Evolutionary conservation across 2,113 vertebrate species (phyloP).

Genomic region (Larimichthys crocea): DNA sequence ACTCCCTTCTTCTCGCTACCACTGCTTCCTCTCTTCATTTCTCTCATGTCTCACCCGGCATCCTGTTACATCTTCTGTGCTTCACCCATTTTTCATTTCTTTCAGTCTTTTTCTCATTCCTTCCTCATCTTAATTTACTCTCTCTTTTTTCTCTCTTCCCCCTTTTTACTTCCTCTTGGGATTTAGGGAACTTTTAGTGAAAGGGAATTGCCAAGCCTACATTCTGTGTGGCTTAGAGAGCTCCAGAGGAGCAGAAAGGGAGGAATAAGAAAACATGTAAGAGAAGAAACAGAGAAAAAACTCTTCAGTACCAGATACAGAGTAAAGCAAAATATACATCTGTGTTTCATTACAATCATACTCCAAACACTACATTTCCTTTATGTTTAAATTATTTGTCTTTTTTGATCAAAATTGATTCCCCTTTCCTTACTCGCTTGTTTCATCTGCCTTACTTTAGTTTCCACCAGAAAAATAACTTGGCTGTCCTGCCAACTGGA

Average conservation of each 20-base stretch:
- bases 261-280: constrained; percentile 79
- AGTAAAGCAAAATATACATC: constrained; percentile 82
- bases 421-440: constrained; percentile 60
- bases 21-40: constrained; percentile 47
- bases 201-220: constrained; percentile 73
- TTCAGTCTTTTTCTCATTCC: constrained; percentile 35
- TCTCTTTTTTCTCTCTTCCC: background rate
- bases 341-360: constrained; percentile 85
- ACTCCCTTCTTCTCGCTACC: constrained; percentile 44
- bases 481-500: constrained; percentile 77
- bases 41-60: constrained; percentile 27
- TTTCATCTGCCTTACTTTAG: constrained; percentile 80
- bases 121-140: constrained; percentile 36
- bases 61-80: constrained; percentile 38
- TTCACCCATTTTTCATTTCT: constrained; percentile 39
- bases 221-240: constrained; percentile 79
- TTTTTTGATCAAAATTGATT: constrained; percentile 84
- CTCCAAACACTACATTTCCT: constrained; percentile 83
- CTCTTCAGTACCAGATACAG: constrained; percentile 62
- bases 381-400: constrained; percentile 86
- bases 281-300: constrained; percentile 60
- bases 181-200: constrained; percentile 67
- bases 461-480: constrained; percentile 78
- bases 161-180: constrained; percentile 62
- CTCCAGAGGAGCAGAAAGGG: constrained; percentile 69